phyloP scores from a whole-genome alignment of 2,888 invertebrate genomes.

The Melikaiella ostensackeni region DNA sequence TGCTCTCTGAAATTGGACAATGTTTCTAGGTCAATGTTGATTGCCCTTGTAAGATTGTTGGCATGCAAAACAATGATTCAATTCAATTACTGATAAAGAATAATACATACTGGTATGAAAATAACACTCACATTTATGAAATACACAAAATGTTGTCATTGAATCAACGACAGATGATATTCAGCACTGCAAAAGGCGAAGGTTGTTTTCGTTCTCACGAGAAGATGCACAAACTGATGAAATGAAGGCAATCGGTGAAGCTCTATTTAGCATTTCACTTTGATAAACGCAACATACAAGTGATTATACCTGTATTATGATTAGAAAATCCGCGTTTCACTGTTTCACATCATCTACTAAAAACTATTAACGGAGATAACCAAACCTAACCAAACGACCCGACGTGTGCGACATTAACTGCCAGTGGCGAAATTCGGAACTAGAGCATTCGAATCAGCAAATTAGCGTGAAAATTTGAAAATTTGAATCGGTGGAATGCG shows the following conservation, averaged over 20 bases:
- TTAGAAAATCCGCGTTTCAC: slow-evolving; percentile 19
- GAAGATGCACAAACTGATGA: neutral
- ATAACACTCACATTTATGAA: slow-evolving; percentile 27
- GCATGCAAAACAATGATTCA: slow-evolving; percentile 11
- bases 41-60: slow-evolving; percentile 36
- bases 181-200: neutral
- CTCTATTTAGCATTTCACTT: slow-evolving; percentile 11
- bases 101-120: slow-evolving; percentile 13
- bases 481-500: too few species aligned
- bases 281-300: slow-evolving; percentile 2
- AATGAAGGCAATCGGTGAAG: neutral
- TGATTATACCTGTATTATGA: slow-evolving; percentile 3
- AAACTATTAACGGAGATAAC: neutral
- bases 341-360: slow-evolving; percentile 20
- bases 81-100: slow-evolving; percentile 9
- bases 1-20: slow-evolving; percentile 35
- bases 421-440: neutral
- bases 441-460: neutral
- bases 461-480: neutral
- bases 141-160: slow-evolving; percentile 25
- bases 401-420: slow-evolving; percentile 3
- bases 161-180: neutral
- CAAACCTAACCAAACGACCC: neutral
- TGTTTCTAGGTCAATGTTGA: slow-evolving; percentile 36
- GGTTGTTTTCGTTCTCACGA: slow-evolving; percentile 1